Conservation (phyloP, 1,140 invertebrate genomes). For the Brachionus rotundiformis region DNA sequence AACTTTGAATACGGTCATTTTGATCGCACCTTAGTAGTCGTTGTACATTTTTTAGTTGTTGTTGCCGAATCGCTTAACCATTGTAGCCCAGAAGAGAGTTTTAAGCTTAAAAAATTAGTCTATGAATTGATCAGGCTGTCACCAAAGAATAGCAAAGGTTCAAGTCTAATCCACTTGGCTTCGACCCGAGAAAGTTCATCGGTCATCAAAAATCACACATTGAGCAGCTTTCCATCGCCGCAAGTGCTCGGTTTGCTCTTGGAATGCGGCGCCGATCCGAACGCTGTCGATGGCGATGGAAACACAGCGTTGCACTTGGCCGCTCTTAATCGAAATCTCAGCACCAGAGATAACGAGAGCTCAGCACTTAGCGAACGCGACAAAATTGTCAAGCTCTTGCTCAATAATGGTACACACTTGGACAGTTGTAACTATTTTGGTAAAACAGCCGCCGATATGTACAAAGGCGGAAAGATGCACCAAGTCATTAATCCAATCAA, state of each 20-base stretch:
- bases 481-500: constrained; percentile 76
- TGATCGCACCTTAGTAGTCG: constrained; percentile 80
- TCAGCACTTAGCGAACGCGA: constrained; percentile 72
- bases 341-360: constrained; percentile 54
- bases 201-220: constrained; percentile 69
- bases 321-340: constrained; percentile 70
- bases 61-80: constrained; percentile 69
- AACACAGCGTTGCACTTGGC: constrained; percentile 81
- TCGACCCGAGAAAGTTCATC: constrained; percentile 68
- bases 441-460: constrained; percentile 38
- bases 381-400: constrained; percentile 74
- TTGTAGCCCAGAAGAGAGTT: constrained; percentile 58
- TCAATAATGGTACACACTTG: constrained; percentile 58
- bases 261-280: constrained; percentile 24
- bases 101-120: constrained; percentile 67
- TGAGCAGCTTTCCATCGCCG: constrained; percentile 71
- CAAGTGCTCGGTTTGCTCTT: constrained; percentile 20
- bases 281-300: constrained; percentile 58
- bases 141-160: constrained; percentile 71
- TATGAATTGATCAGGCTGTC: constrained; percentile 76
- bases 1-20: constrained; percentile 72
- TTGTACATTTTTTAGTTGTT: constrained; percentile 75
- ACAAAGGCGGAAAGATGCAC: constrained; percentile 61
- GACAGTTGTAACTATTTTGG: constrained; percentile 4
- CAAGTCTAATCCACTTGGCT: constrained; percentile 80